A percentile compares a stretch with the other conserved stretches of the same genome.
phyloP scores from a whole-genome alignment of 2,113 vertebrate genomes.

The Elephantulus edwardii region DNA sequence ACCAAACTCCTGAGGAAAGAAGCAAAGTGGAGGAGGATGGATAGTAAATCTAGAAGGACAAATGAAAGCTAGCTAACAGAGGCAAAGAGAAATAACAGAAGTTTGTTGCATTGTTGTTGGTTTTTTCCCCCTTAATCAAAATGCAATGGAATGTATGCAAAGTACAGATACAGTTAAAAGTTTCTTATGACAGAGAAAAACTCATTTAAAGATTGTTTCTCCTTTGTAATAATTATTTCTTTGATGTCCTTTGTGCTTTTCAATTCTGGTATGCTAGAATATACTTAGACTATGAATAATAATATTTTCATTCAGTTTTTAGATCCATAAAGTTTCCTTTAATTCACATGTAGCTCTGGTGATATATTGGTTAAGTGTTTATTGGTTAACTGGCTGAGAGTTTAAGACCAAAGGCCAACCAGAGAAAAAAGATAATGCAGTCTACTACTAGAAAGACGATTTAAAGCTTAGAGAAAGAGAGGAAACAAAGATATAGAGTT shows the following conservation, averaged over 20 bases:
- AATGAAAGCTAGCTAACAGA: neutral
- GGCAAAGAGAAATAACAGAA: neutral
- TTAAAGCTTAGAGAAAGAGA: no score
- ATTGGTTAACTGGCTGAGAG: neutral
- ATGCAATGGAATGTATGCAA: neutral
- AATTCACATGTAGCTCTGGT: neutral
- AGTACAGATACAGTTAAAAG: neutral
- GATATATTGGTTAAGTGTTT: neutral
- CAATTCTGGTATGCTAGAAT: neutral
- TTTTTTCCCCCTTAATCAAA: no score
- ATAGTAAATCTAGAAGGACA: neutral
- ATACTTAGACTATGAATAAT: neutral
- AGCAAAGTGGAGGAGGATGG: neutral
- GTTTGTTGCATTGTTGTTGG: neutral
- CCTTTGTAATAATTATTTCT: neutral
- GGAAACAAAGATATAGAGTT: no score
- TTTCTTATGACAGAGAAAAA: neutral
- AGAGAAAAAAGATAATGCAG: neutral
- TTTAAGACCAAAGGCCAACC: accelerated
- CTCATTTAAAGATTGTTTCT: neutral
- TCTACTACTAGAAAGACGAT: neutral
- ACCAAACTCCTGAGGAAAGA: neutral
- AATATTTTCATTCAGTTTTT: neutral
- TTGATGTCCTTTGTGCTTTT: neutral
- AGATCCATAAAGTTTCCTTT: neutral